Percentiles rank a stretch among this genome's conserved stretches.
phyloP scores from a whole-genome alignment of 2,797 vertebrate genomes.

The Sebastes taczanowskii region DNA sequence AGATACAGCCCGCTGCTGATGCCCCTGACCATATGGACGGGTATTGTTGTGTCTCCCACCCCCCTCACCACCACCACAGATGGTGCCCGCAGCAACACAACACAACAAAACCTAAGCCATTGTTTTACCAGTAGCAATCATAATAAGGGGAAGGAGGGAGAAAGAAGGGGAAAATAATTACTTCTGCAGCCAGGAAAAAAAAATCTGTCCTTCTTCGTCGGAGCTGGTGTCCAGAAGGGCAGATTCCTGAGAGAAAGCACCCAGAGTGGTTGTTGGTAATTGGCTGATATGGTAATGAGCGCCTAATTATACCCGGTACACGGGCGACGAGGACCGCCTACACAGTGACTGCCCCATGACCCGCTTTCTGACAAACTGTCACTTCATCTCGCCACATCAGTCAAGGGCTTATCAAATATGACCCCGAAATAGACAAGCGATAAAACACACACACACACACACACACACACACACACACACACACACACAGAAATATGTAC shows the following conservation, averaged over 20 bases:
- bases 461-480: slow-evolving; percentile 5
- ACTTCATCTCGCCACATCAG: slow-evolving; percentile 79
- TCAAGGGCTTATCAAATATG: slow-evolving; percentile 82
- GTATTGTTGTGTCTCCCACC: slow-evolving; percentile 78
- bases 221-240: slow-evolving; percentile 84
- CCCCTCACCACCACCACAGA: slow-evolving; percentile 74
- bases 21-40: slow-evolving; percentile 83
- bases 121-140: slow-evolving; percentile 80
- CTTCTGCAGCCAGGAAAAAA: slow-evolving; percentile 69
- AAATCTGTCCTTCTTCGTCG: slow-evolving; percentile 66
- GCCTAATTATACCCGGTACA: slow-evolving; percentile 81
- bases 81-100: slow-evolving; percentile 79
- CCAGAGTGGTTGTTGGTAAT: slow-evolving; percentile 80
- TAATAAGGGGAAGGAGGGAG: slow-evolving; percentile 75
- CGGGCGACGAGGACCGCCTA: slow-evolving; percentile 66
- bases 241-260: slow-evolving; percentile 85
- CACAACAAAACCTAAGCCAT: slow-evolving; percentile 79
- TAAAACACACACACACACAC: slow-evolving; percentile 22
- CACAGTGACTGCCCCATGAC: slow-evolving; percentile 78
- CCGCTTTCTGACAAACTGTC: slow-evolving; percentile 85
- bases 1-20: slow-evolving; percentile 76
- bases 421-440: slow-evolving; percentile 79
- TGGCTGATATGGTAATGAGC: slow-evolving; percentile 85
- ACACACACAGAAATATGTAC: slow-evolving; percentile 22
- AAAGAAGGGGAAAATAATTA: slow-evolving; percentile 75